These are phyloP conservation scores for Narcine bancroftii DNA, from an alignment of 2,113 vertebrate genomes.

Conservation along the genomic window DNA sequence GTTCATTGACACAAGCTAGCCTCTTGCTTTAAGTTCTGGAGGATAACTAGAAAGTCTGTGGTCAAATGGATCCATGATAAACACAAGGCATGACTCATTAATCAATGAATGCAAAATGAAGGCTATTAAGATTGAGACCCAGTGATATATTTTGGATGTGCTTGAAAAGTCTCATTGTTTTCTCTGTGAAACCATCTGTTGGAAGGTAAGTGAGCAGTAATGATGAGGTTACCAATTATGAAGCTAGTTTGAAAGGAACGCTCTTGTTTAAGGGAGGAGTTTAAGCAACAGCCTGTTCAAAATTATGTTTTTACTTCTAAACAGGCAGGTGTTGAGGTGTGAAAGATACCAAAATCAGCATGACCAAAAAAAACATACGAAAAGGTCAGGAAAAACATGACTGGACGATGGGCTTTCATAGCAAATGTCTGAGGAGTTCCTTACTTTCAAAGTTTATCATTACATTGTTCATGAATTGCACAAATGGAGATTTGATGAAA, in stretches of 20 bases:
- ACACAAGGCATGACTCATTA: background rate
- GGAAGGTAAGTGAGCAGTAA: background rate
- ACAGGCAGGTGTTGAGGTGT: background rate
- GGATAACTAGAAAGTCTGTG: background rate
- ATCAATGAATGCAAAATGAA: background rate
- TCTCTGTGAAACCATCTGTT: background rate
- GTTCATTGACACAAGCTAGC: no score
- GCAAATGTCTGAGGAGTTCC: background rate
- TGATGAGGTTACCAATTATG: background rate
- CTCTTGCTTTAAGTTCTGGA: no score
- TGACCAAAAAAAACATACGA: background rate
- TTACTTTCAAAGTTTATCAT: background rate
- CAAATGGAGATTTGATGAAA: background rate
- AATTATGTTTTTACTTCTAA: background rate
- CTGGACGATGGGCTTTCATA: background rate
- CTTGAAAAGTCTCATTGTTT: background rate
- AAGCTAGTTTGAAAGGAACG: background rate
- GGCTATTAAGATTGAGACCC: background rate
- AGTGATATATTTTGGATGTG: background rate
- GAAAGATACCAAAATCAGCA: background rate
- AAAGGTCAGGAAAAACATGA: background rate
- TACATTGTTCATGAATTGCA: background rate
- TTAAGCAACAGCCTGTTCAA: background rate
- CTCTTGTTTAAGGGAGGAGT: background rate
- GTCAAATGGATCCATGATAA: background rate